A percentile compares a stretch with the other conserved stretches of the same genome.
Conservation (phyloP, 2,113 vertebrate species). For the Scopus umbretta region DNA sequence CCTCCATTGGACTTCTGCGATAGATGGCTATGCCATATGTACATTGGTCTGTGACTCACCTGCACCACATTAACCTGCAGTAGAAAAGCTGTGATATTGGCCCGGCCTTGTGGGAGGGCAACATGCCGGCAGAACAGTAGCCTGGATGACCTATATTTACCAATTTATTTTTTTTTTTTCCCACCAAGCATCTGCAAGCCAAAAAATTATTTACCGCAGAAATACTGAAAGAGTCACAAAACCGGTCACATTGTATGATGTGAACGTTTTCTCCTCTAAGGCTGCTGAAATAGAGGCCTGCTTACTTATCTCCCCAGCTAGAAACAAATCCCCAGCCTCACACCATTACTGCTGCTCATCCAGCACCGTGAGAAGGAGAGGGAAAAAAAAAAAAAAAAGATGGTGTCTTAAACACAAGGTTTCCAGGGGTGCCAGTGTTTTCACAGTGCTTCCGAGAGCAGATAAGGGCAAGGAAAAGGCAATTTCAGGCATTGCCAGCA, state of each 20-base stretch:
- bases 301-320: neutral
- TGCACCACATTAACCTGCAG: neutral
- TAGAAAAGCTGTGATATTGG: neutral
- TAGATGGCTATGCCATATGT: rapidly evolving
- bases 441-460: neutral
- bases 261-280: neutral
- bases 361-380: rapidly evolving
- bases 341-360: rapidly evolving
- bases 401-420: neutral
- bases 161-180: neutral
- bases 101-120: neutral
- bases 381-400: neutral
- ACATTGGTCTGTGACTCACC: neutral
- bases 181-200: neutral
- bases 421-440: neutral
- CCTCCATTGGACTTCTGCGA: neutral
- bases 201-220: neutral
- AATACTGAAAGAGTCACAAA: neutral
- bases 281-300: neutral
- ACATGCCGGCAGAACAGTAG: neutral
- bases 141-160: neutral
- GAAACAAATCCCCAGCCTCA: neutral
- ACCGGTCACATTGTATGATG: neutral
- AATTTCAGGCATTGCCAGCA: neutral
- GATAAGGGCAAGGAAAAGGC: neutral